These are phyloP conservation scores for Scylla paramamosain DNA, from an alignment of 1,140 invertebrate species.

Conservation along the genomic window DNA sequence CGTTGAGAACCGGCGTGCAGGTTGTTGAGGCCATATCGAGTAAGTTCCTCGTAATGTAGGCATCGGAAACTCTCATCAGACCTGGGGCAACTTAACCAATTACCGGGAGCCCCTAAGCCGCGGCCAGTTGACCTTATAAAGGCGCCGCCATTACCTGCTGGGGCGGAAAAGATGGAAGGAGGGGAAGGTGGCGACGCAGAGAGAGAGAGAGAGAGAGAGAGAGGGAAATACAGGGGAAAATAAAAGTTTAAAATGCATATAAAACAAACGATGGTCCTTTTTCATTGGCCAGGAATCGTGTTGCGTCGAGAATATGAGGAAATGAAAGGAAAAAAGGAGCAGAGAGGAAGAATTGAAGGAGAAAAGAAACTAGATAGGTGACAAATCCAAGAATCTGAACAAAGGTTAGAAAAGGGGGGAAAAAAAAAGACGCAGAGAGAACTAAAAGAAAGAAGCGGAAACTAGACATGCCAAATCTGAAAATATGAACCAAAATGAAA, in stretches of 20 bases:
- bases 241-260: too few relatives aligned
- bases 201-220: too few relatives aligned
- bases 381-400: too few relatives aligned
- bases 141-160: neutral
- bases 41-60: slow-evolving; percentile 3
- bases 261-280: too few relatives aligned
- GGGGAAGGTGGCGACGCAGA: neutral
- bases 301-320: neutral
- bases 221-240: neutral
- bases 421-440: neutral
- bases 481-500: neutral
- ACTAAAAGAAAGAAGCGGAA: neutral
- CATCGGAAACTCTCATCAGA: slow-evolving; percentile 4
- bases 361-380: neutral
- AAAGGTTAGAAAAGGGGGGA: too few relatives aligned
- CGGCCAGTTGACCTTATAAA: neutral
- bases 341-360: neutral
- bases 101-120: neutral
- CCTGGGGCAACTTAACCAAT: neutral
- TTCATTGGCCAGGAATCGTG: too few relatives aligned
- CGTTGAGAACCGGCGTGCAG: neutral
- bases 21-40: neutral
- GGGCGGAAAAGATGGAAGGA: neutral
- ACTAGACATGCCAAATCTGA: neutral
- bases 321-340: neutral